Base-by-base conservation (phyloP, 2,888 invertebrate species). In the Eupithecia centaureata region DNA sequence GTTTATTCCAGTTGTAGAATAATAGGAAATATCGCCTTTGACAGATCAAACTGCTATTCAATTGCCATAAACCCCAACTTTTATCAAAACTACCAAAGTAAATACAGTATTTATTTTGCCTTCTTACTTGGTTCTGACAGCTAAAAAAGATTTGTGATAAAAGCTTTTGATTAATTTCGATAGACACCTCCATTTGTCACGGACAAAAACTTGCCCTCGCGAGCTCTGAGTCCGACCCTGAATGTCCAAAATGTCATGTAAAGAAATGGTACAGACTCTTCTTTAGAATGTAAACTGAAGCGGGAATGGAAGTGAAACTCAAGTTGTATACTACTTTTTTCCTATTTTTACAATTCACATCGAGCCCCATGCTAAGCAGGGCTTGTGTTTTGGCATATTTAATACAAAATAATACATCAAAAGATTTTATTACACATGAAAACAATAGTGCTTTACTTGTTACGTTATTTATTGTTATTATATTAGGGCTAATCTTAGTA, bases 171-270 rank as follows among this genome's bases (percentile, higher is more conserved):
- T 73, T 72, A 70, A 69, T 73, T 63, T 67, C 35, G 61, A 42
- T 35, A 12, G 63, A 59, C 63, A 67, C 61, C 38, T 68, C 70
- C 71, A 73, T 75, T 73, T 73, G 67, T 72, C 69, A 61, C 28
- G 67, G 60, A 68, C 63, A 68, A 71, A 71, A 70, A 71, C 56
- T 65, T 54, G 51, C 32, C 70, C 68, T n/a, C 70, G 27, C 4
- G 32, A 32, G 18, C 68, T 65, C 72, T 70, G 67, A 30, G 57
- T 10, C 15, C 8, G 27, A 32, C 67, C 22, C 54, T 61, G 60
- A 61, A 61, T 38, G 30, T n/a, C 32, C 32, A 42, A 42, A 54
- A 65, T 54, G 54, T 25, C 60, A 42, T 10, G 25, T 61, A 30
- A 54, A 68, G 22, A 42, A 35, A 64, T 64, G 22, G 22, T 18